A percentile compares a stretch with the other conserved stretches of the same genome.
Evolutionary conservation across 2,797 vertebrate species (phyloP).

Genomic region (Lepus oiostolus): DNA sequence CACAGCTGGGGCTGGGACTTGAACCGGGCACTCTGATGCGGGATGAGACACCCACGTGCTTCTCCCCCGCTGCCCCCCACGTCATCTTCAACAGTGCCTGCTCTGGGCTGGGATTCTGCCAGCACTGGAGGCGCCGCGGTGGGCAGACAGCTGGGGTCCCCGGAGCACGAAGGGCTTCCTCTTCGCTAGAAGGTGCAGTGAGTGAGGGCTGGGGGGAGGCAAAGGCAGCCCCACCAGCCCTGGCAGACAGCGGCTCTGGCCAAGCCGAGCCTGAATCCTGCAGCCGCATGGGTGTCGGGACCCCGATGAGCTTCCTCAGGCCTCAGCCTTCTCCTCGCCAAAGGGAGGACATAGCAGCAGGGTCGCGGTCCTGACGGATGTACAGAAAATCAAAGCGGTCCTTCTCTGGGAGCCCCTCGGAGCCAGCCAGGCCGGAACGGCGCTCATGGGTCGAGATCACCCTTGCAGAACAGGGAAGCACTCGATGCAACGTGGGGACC

Average conservation of each 20-base stretch:
- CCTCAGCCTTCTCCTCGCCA: not conserved
- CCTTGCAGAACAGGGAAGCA: too few species aligned
- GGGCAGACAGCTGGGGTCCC: fast-evolving
- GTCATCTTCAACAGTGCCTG: not conserved
- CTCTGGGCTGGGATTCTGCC: fast-evolving
- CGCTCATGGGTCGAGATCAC: too few species aligned
- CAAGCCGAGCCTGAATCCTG: not conserved
- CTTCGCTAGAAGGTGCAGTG: too few species aligned
- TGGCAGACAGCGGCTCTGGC: not conserved
- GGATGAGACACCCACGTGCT: too few species aligned
- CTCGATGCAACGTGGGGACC: too few species aligned
- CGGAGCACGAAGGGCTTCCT: too few species aligned
- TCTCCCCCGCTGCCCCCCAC: not conserved
- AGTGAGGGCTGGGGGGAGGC: not conserved
- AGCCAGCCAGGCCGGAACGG: not conserved
- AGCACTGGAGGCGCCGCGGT: fast-evolving
- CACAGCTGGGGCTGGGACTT: too few species aligned
- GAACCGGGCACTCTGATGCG: too few species aligned
- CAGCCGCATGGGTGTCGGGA: too few species aligned
- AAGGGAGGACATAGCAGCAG: not conserved
- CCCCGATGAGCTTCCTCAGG: too few species aligned
- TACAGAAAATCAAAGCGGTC: not conserved
- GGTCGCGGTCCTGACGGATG: not conserved
- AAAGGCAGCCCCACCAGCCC: not conserved
- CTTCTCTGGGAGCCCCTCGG: not conserved